phyloP scores from a whole-genome alignment of 2,888 invertebrate genomes.

The Chouioia cunea region DNA sequence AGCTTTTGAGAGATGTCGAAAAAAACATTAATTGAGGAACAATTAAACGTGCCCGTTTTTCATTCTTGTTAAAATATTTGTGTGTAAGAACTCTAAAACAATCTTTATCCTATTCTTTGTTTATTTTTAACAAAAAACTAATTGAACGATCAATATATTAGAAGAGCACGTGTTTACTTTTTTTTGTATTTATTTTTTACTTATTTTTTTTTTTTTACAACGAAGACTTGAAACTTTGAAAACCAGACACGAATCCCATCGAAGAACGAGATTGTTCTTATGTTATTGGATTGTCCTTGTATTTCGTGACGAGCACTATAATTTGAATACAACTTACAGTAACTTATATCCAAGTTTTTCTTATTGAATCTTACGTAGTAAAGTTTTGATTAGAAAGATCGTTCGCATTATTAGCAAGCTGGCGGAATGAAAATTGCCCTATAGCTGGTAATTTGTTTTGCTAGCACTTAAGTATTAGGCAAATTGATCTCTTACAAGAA shows the following conservation, averaged over 20 bases:
- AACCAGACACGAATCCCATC: not conserved
- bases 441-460: constrained; percentile 36
- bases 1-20: constrained; percentile 42
- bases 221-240: constrained; percentile 17
- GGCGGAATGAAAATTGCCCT: constrained; percentile 52
- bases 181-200: not conserved
- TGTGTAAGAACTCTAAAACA: constrained; percentile 23
- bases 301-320: too few relatives aligned
- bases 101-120: constrained; percentile 9
- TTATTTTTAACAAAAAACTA: constrained; percentile 6
- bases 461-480: constrained; percentile 46
- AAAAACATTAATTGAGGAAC: constrained; percentile 44
- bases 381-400: constrained; percentile 41
- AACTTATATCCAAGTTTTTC: not conserved
- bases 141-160: constrained; percentile 29
- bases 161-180: constrained; percentile 27
- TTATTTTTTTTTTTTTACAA: constrained; percentile 20
- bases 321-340: too few relatives aligned
- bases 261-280: too few relatives aligned
- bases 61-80: constrained; percentile 19
- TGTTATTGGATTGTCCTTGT: too few relatives aligned
- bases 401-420: constrained; percentile 29
- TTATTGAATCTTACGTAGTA: not conserved
- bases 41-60: constrained; percentile 28
- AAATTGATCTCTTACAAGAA: constrained; percentile 55